Evolutionary conservation across 2,888 invertebrate species (phyloP).

Genomic region (Andrena bucephala): DNA sequence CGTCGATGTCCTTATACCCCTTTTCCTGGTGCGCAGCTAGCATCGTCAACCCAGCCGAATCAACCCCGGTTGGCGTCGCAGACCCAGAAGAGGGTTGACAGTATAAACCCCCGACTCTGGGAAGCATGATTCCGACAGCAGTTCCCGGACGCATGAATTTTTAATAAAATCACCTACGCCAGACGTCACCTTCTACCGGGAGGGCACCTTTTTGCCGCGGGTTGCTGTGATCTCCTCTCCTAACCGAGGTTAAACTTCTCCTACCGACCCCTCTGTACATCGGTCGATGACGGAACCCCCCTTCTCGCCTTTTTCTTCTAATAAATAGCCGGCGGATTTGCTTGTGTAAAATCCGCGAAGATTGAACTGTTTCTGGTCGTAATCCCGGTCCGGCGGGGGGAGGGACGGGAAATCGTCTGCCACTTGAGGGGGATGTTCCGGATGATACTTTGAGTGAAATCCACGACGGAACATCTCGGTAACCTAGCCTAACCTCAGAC

Average conservation of each 20-base stretch:
- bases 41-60: conserved; percentile 54
- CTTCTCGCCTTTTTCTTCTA: background rate
- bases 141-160: conserved; percentile 75
- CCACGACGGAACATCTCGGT: conserved; percentile 43
- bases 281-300: background rate
- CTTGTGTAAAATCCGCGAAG: conserved; percentile 25
- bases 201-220: conserved; percentile 9
- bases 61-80: conserved; percentile 49
- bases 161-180: conserved; percentile 74
- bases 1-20: conserved; percentile 45
- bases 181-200: conserved; percentile 53
- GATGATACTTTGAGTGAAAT: conserved; percentile 52
- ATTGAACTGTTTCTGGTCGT: conserved; percentile 15
- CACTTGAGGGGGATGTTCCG: conserved; percentile 44
- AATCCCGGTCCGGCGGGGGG: conserved; percentile 2
- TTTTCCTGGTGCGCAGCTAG: conserved; percentile 42
- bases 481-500: conserved; percentile 44
- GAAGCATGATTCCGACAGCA: conserved; percentile 68
- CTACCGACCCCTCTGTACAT: background rate
- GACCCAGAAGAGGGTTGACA: conserved; percentile 76
- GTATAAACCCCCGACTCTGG: conserved; percentile 67
- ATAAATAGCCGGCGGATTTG: conserved; percentile 26
- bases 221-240: background rate
- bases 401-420: conserved; percentile 26
- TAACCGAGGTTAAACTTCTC: conserved; percentile 15